These are phyloP conservation scores for Drosophila tropicalis DNA, from an alignment of 1,140 invertebrate species.

Conservation along the genomic window DNA sequence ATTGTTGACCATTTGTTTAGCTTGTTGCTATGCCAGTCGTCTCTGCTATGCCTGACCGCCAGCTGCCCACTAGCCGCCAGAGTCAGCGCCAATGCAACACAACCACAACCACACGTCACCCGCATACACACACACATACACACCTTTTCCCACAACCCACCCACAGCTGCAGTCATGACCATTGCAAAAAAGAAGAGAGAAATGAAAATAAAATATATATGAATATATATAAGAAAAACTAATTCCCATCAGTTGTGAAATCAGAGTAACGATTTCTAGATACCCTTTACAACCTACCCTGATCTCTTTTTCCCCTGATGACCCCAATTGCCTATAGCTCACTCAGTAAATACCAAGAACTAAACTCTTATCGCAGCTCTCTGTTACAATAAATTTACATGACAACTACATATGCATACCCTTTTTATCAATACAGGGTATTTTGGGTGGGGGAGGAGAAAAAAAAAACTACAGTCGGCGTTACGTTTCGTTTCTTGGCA, in stretches of 20 bases:
- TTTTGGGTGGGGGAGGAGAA: neutral
- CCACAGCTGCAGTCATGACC: conserved; percentile 51
- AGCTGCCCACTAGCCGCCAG: conserved; percentile 47
- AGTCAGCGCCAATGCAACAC: conserved; percentile 36
- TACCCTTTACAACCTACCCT: neutral
- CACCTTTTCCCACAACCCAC: conserved; percentile 57
- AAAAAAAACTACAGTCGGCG: conserved; percentile 6
- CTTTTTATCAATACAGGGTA: neutral
- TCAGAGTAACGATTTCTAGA: neutral
- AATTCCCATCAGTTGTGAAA: neutral
- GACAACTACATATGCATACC: neutral
- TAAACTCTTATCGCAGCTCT: neutral
- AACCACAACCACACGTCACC: conserved; percentile 68
- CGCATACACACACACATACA: conserved; percentile 62
- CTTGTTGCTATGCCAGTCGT: conserved; percentile 41
- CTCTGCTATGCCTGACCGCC: conserved; percentile 35
- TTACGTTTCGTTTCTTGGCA: conserved; percentile 56
- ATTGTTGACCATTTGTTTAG: conserved; percentile 21
- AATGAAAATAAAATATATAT: conserved; percentile 31
- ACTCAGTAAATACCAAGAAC: too few species aligned
- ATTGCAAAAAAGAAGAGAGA: conserved; percentile 37
- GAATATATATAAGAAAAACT: conserved; percentile 2
- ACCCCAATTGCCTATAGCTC: too few species aligned
- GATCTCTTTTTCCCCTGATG: too few species aligned
- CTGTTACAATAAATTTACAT: neutral